A percentile compares a stretch with the other conserved stretches of the same genome.
Evolutionary conservation across 23 tunicate genomes (phyloP).

Genomic region (Corella eumyota): DNA sequence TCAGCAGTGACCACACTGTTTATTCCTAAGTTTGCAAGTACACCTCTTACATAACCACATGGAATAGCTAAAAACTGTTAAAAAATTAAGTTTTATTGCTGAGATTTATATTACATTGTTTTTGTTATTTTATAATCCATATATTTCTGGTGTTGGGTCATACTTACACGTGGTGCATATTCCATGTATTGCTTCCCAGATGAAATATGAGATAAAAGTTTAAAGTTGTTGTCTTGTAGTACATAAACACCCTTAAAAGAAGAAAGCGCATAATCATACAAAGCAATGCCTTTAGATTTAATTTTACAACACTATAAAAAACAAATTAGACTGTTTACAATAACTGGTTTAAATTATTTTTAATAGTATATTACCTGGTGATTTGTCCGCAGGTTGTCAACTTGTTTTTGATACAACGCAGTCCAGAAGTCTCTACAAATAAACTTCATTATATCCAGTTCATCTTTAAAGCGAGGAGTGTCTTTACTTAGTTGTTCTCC

Average conservation of each 20-base stretch:
- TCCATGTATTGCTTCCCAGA: constrained; percentile 76
- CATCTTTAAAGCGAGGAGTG: constrained; percentile 73
- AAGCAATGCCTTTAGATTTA: neutral
- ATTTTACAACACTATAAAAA: neutral
- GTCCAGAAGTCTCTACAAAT: constrained; percentile 93
- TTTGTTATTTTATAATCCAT: no score
- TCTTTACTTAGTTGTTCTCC: constrained; percentile 90
- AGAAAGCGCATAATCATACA: neutral
- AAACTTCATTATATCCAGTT: constrained; percentile 84
- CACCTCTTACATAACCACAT: constrained; percentile 95
- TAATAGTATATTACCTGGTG: constrained; percentile 45
- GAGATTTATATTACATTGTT: no score
- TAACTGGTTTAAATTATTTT: neutral
- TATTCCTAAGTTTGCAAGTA: constrained; percentile 58
- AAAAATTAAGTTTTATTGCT: neutral
- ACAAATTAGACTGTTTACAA: neutral
- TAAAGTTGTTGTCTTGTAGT: constrained; percentile 82
- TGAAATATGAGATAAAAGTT: constrained; percentile 51
- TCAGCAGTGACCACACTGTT: constrained; percentile 92
- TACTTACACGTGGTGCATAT: constrained; percentile 55
- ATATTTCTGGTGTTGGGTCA: no score
- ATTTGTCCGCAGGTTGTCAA: constrained; percentile 82
- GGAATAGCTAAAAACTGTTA: constrained; percentile 74
- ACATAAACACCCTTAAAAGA: constrained; percentile 71
- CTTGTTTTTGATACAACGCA: constrained; percentile 85